These are phyloP conservation scores for Calidris pygmaea DNA, from an alignment of 2,113 vertebrate species.

Conservation along the genomic window DNA sequence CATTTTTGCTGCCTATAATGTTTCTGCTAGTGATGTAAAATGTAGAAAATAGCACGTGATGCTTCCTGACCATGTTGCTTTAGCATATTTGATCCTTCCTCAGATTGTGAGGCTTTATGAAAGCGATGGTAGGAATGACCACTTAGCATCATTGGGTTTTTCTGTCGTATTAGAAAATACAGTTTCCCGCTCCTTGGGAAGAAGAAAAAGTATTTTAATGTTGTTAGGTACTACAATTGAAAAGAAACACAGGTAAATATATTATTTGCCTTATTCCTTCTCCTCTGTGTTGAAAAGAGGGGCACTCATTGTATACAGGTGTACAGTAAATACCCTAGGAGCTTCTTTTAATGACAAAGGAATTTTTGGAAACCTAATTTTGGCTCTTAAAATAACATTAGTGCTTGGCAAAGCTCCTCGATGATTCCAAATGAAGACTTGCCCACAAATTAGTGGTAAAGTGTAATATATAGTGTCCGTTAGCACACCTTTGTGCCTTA, in stretches of 20 bases:
- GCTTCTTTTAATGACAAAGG: neutral
- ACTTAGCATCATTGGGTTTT: neutral
- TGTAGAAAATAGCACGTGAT: neutral
- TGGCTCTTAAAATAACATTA: neutral
- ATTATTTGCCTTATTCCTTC: neutral
- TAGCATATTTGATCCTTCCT: neutral
- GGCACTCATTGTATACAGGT: rapidly evolving
- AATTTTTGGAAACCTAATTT: neutral
- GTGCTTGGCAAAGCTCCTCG: neutral
- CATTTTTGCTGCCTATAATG: constrained; percentile 1
- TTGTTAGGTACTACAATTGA: neutral
- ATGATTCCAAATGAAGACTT: neutral
- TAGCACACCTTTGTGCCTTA: neutral
- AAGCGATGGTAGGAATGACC: neutral
- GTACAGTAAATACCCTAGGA: neutral
- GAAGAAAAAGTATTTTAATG: neutral
- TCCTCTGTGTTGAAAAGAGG: neutral
- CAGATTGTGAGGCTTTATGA: neutral
- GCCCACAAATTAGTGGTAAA: neutral
- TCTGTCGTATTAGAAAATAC: neutral
- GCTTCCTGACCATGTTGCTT: neutral
- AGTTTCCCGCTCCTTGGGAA: neutral
- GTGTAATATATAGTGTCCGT: neutral
- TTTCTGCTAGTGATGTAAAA: neutral
- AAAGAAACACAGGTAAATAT: neutral